Evolutionary conservation across 2,797 vertebrate genomes (phyloP).

Genomic region (Bradypodion pumilum): DNA sequence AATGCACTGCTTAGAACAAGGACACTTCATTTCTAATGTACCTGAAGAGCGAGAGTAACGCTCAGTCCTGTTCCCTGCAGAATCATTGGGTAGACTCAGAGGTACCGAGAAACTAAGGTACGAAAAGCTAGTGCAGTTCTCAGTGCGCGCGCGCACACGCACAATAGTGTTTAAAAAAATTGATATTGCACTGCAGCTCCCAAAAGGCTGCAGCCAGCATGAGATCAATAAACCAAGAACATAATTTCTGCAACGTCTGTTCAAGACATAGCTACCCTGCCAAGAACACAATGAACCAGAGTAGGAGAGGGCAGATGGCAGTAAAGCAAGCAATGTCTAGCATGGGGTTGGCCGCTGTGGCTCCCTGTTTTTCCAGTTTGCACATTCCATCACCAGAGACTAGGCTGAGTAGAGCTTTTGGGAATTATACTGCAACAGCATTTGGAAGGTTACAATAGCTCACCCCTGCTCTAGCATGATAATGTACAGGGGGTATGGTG

Average conservation of each 20-base stretch:
- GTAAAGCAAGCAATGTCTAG: no score
- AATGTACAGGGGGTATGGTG: not conserved
- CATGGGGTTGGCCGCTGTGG: no score
- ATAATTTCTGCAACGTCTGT: no score
- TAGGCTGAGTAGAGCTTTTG: no score
- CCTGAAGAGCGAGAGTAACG: not conserved
- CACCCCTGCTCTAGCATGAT: not conserved
- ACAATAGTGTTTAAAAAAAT: not conserved
- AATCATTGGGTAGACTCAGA: no score
- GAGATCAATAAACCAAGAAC: no score
- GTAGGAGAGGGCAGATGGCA: rapidly evolving
- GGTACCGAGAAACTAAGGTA: not conserved
- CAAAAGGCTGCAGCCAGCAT: no score
- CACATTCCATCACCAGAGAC: no score
- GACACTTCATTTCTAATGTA: not conserved
- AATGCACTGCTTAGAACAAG: not conserved
- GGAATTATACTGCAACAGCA: no score
- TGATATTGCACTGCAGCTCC: no score
- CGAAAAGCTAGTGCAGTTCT: not conserved
- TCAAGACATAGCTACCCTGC: not conserved
- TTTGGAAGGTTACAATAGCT: no score
- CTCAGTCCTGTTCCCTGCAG: not conserved
- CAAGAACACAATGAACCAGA: not conserved
- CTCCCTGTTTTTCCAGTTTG: no score
- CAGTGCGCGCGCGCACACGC: not conserved